Conservation (phyloP, 2,888 invertebrate genomes). For the Rhingia rostrata region DNA sequence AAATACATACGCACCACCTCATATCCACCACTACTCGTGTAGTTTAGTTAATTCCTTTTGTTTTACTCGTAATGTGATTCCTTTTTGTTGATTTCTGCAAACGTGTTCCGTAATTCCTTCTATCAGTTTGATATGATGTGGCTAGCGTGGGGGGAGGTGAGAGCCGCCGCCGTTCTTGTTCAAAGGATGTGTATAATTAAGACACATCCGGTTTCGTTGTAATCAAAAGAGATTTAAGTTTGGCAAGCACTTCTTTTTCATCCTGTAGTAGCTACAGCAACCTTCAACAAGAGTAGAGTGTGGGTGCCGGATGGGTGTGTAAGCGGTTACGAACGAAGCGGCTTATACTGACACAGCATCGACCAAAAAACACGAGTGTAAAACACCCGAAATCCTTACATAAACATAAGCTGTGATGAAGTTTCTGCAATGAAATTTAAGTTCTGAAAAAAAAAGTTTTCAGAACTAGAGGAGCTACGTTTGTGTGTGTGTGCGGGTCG, state of each 20-base stretch:
- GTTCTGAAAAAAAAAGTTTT: conserved; percentile 34
- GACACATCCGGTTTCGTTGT: conserved; percentile 62
- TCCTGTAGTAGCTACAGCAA: not conserved
- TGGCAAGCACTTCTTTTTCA: not conserved
- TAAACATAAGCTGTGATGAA: conserved; percentile 46
- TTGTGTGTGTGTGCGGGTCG: not conserved
- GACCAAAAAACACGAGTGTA: not conserved
- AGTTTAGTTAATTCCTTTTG: conserved; percentile 54
- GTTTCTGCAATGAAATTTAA: conserved; percentile 54
- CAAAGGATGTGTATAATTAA: conserved; percentile 62
- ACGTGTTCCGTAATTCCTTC: conserved; percentile 30
- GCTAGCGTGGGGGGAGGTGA: not conserved
- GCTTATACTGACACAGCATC: not conserved
- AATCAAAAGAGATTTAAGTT: conserved; percentile 37
- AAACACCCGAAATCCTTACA: conserved; percentile 50
- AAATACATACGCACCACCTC: conserved; percentile 4
- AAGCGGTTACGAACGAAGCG: conserved; percentile 26
- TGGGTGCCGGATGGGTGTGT: conserved; percentile 26
- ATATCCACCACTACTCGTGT: not conserved
- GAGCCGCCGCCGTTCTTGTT: not conserved
- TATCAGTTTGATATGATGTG: not conserved
- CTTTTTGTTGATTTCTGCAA: conserved; percentile 59
- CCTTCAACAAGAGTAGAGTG: conserved; percentile 32
- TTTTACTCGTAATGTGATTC: conserved; percentile 39
- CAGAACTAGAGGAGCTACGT: not conserved